A percentile compares a stretch with the other conserved stretches of the same genome.
Evolutionary conservation across 2,113 vertebrate genomes (phyloP).

Genomic region (Sterrhoptilus dennistouni): DNA sequence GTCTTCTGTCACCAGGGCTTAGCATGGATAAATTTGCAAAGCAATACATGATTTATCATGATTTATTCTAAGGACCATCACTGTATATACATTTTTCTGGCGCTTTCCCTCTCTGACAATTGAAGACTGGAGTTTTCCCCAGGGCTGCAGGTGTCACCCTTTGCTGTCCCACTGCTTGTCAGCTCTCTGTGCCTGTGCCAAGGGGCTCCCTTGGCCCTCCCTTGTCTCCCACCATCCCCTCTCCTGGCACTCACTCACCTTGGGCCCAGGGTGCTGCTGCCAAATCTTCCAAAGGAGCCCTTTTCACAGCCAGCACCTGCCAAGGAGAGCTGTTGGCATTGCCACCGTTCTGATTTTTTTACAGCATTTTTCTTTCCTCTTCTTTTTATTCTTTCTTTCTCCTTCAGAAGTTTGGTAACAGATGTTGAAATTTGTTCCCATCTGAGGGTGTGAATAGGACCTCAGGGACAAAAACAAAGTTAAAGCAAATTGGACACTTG

Average conservation of each 20-base stretch:
- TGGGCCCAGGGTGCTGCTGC: not conserved
- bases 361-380: not conserved
- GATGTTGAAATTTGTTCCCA: not conserved
- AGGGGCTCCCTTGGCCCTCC: not conserved
- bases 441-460: not conserved
- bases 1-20: not conserved
- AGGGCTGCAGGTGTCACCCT: accelerated
- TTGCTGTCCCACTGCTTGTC: not conserved
- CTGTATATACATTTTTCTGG: not conserved
- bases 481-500: not conserved
- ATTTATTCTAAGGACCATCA: not conserved
- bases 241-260: accelerated
- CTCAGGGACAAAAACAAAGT: not conserved
- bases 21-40: not conserved
- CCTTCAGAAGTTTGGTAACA: not conserved
- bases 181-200: accelerated
- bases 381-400: not conserved
- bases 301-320: not conserved
- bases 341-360: not conserved
- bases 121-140: not conserved
- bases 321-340: not conserved
- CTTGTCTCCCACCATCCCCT: accelerated
- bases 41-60: not conserved
- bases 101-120: not conserved
- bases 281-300: not conserved